Conservation (phyloP, 2,888 invertebrate genomes). For the Crioceris asparagi region DNA sequence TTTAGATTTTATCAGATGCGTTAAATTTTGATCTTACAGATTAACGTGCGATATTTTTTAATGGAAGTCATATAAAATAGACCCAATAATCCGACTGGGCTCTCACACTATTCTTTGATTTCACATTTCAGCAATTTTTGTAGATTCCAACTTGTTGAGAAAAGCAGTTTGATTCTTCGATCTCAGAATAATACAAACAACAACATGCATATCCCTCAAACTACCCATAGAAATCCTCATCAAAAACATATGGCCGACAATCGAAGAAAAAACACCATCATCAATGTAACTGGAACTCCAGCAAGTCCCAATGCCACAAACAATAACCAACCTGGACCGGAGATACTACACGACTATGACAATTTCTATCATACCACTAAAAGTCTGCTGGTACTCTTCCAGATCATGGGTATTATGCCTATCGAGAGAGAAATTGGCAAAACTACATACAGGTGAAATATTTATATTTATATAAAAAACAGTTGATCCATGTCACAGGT, state of each 20-base stretch:
- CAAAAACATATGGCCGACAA: constrained; percentile 15
- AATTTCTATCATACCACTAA: constrained; percentile 61
- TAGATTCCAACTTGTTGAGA: too few relatives aligned
- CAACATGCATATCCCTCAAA: background rate
- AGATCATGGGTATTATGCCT: constrained; percentile 68
- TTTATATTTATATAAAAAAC: background rate
- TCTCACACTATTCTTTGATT: too few relatives aligned
- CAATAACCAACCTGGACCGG: constrained; percentile 34
- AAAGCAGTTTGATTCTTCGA: too few relatives aligned
- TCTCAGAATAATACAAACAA: too few relatives aligned
- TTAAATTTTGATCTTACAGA: too few relatives aligned
- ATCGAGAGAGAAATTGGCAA: constrained; percentile 51
- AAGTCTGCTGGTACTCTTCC: constrained; percentile 57
- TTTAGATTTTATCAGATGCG: too few relatives aligned
- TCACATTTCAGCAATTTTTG: too few relatives aligned
- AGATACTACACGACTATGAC: constrained; percentile 54
- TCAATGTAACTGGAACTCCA: constrained; percentile 21
- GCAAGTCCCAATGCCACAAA: constrained; percentile 10
- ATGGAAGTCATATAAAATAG: too few relatives aligned
- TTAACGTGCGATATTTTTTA: too few relatives aligned
- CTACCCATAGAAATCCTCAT: constrained; percentile 24
- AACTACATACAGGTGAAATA: constrained; percentile 32
- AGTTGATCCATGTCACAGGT: too few relatives aligned
- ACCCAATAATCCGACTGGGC: too few relatives aligned
- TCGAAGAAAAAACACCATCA: constrained; percentile 7